These are phyloP conservation scores for Galago senegalensis DNA, from an alignment of 2,797 vertebrate genomes.

Conservation along the genomic window DNA sequence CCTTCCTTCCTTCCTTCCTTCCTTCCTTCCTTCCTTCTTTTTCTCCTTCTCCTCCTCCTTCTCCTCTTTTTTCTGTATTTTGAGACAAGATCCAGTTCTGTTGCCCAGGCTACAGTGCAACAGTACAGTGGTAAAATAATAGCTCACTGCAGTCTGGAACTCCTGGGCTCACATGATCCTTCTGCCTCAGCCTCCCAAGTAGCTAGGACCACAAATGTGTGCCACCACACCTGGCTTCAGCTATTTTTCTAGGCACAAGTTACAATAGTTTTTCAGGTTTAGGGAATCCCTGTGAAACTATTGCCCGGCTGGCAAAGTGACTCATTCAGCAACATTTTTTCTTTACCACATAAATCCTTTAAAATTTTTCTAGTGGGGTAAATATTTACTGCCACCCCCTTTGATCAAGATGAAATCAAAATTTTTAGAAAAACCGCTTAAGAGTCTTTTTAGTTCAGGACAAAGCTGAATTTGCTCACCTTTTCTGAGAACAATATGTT, in stretches of 20 bases:
- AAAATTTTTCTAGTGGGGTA: not conserved
- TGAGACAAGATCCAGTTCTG: not conserved
- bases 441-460: not conserved
- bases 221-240: not conserved
- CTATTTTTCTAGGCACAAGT: not conserved
- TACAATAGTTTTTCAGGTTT: not conserved
- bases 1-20: no score
- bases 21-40: no score
- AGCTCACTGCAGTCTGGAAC: not conserved
- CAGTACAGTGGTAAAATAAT: not conserved
- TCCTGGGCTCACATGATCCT: not conserved
- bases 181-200: not conserved
- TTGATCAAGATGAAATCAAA: not conserved
- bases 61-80: not conserved
- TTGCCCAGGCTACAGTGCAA: not conserved
- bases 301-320: not conserved
- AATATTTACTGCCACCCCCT: conserved; percentile 26
- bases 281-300: not conserved
- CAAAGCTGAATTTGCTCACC: conserved; percentile 11
- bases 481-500: conserved; percentile 20
- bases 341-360: not conserved
- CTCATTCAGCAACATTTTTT: not conserved
- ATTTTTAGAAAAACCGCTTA: not conserved
- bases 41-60: no score
- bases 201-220: not conserved